Conservation (phyloP, 2,797 vertebrate genomes). For the Sebastes iracundus region DNA sequence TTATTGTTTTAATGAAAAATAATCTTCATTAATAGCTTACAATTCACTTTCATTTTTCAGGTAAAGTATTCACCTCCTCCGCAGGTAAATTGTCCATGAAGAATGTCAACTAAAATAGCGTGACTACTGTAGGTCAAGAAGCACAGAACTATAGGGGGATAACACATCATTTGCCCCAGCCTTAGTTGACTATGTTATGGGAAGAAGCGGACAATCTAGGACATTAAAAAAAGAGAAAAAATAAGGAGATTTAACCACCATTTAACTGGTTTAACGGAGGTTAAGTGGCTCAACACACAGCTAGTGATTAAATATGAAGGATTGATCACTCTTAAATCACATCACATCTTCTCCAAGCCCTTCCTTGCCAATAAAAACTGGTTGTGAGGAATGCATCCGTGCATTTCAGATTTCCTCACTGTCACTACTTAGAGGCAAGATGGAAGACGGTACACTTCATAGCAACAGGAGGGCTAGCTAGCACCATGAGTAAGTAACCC, state of each 20-base stretch:
- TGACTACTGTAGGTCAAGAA: not conserved
- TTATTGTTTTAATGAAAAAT: not conserved
- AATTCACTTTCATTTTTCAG: not conserved
- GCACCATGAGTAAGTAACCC: not conserved
- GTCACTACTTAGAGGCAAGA: not conserved
- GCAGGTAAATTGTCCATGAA: not conserved
- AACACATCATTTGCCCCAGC: not conserved
- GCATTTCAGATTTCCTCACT: not conserved
- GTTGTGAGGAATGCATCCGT: not conserved
- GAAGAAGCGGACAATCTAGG: not conserved
- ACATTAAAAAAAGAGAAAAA: not conserved
- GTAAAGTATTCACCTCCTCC: not conserved
- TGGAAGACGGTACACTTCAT: not conserved
- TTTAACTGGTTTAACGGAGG: not conserved
- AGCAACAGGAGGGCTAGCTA: not conserved
- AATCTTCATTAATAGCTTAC: not conserved
- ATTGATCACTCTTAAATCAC: not conserved
- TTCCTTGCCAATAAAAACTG: not conserved
- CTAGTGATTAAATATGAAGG: not conserved
- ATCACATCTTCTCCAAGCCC: not conserved
- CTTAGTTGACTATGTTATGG: not conserved
- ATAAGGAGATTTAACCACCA: not conserved
- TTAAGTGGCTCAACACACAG: conserved; percentile 7
- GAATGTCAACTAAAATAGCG: not conserved
- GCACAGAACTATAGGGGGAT: not conserved